Conservation (phyloP, 1,140 invertebrate species). For the Meloidogyne hapla region DNA sequence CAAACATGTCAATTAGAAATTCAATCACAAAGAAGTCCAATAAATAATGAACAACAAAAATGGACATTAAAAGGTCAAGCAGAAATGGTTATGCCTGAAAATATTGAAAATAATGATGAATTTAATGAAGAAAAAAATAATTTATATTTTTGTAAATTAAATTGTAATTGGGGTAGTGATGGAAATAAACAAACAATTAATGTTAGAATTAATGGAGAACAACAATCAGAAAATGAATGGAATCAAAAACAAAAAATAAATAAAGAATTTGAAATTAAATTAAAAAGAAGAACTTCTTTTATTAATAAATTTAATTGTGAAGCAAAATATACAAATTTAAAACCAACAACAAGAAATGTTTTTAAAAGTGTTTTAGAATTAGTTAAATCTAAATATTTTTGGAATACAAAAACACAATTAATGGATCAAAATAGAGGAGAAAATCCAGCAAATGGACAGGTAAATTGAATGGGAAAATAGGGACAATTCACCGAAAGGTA, state of each 20-base stretch:
- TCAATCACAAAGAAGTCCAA: conserved; percentile 26
- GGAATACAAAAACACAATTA: conserved; percentile 38
- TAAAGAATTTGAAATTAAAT: conserved; percentile 30
- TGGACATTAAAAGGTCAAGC: conserved; percentile 32
- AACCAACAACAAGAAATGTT: conserved; percentile 27
- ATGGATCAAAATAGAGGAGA: background rate
- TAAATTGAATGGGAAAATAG: too few species aligned
- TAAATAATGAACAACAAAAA: conserved; percentile 17
- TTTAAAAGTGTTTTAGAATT: conserved; percentile 29
- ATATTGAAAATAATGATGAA: conserved; percentile 2
- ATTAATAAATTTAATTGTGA: conserved; percentile 47
- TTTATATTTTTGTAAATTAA: background rate
- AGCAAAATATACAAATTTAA: conserved; percentile 37
- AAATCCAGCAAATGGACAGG: too few species aligned
- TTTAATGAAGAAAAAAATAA: conserved; percentile 18
- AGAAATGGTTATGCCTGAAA: conserved; percentile 34
- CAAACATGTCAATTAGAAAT: conserved; percentile 31
- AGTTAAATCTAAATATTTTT: conserved; percentile 40
- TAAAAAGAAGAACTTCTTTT: conserved; percentile 24
- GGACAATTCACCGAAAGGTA: background rate
- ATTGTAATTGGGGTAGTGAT: background rate
- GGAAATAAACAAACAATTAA: conserved; percentile 28
- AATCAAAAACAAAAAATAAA: background rate
- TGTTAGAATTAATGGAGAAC: conserved; percentile 41
- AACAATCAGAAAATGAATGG: background rate